Base-by-base conservation (phyloP, 2,888 invertebrate species). In the Hofmannophila pseudospretella region DNA sequence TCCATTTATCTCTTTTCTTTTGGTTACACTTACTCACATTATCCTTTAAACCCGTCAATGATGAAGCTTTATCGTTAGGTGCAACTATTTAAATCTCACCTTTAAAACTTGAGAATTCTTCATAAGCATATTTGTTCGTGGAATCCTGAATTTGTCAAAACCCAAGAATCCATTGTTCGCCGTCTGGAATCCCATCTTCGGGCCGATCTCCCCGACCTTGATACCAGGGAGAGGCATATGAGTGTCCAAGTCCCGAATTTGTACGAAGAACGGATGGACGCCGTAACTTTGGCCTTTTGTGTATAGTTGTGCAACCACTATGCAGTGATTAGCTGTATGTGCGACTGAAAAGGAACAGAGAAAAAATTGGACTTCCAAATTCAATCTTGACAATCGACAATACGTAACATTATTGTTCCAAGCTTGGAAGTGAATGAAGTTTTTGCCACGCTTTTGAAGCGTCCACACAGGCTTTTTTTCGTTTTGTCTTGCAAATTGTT, bases 101-200 rank as follows among this genome's bases (percentile, higher is more conserved):
- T 88, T 75, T 36, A 89, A 64, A 50, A 96, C 95, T 88, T 96
- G 90, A 38, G 94, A 92, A 77, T 96, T 94, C 75, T 94, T 95
- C 97, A 97, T 97, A 12, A 98, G 74, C 96, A 98, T 94, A 46
- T 94, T 88, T n/a, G 89, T 89, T 32, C 96, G 88, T 0, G 97
- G 97, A 62, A 98, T 93, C 45, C 96, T 89, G 11, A 93, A 93
- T 52, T 95, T 89, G 32, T 95, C 90, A 42, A 98, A 92, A 0
- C 94, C 93, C 36, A 98, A 85, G 72, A 93, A 98, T 0, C 98
- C 97, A 74, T 98, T 97, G 64, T 98, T 97, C 1, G 93, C 92
- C 0, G 90, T 90, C 57, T 94, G 93, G 90, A 96, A 95, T 11
- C 96, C 97, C 36, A 97, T 81, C 67, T 97, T 97, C 0, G 94